These are phyloP conservation scores for Dynastes grantii DNA, from an alignment of 2,888 invertebrate species.

Conservation along the genomic window DNA sequence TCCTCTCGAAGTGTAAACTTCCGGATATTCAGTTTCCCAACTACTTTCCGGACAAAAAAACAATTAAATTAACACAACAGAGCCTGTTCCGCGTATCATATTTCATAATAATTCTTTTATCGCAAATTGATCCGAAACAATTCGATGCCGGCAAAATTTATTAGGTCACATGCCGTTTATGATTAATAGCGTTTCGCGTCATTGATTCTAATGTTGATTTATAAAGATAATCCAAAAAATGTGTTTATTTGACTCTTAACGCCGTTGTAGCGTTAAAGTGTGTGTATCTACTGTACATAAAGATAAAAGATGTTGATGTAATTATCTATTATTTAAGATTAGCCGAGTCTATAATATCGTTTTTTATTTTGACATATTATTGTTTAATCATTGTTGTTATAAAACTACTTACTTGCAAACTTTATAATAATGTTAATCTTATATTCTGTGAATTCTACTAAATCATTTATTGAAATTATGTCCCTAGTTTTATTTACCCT, in stretches of 20 bases:
- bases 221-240: constrained; percentile 40
- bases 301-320: constrained; percentile 35
- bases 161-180: constrained; percentile 47
- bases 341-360: constrained; percentile 16
- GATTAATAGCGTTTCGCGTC: constrained; percentile 50
- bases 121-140: constrained; percentile 50
- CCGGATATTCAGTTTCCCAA: constrained; percentile 18
- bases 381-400: constrained; percentile 38
- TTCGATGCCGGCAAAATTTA: constrained; percentile 43
- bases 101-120: constrained; percentile 44
- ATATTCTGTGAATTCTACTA: constrained; percentile 49
- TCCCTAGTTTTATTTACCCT: constrained; percentile 50
- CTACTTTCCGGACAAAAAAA: constrained; percentile 21
- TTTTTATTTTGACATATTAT: constrained; percentile 23
- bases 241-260: constrained; percentile 35
- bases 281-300: constrained; percentile 42
- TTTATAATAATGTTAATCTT: constrained; percentile 51
- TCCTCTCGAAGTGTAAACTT: constrained; percentile 25
- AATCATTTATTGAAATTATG: constrained; percentile 49
- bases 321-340: constrained; percentile 33
- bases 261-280: constrained; percentile 20
- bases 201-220: constrained; percentile 49
- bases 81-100: constrained; percentile 25
- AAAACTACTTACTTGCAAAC: constrained; percentile 38
- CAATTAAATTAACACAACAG: constrained; percentile 42